Percentiles rank a stretch among this genome's conserved stretches.
phyloP scores from a whole-genome alignment of 2,113 vertebrate species.

The Okapia johnstoni region DNA sequence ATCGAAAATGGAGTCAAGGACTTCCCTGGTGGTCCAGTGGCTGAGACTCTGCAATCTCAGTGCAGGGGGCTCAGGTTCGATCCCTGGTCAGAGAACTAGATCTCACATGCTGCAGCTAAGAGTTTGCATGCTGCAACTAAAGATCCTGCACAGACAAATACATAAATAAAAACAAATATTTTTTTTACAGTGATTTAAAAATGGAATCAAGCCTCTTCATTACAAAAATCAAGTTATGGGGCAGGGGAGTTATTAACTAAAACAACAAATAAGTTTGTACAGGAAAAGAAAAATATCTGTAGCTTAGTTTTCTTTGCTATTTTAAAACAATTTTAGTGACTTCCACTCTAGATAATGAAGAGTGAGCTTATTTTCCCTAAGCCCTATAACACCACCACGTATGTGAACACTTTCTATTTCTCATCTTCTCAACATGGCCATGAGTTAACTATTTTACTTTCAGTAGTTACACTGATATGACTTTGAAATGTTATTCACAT shows the following conservation, averaged over 20 bases:
- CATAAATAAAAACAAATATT: background rate
- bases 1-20: background rate
- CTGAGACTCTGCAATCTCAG: rapidly evolving
- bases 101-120: background rate
- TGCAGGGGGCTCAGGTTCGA: background rate
- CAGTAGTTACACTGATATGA: background rate
- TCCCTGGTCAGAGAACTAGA: background rate
- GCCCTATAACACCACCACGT: too few relatives aligned
- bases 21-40: background rate
- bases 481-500: background rate
- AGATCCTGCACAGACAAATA: background rate
- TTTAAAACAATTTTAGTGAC: background rate
- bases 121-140: background rate
- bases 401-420: background rate
- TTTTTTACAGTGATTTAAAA: background rate
- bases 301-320: background rate
- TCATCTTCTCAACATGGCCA: background rate
- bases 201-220: background rate
- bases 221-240: background rate
- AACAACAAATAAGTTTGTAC: background rate
- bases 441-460: background rate
- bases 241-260: background rate
- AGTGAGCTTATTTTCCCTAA: background rate
- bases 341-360: background rate
- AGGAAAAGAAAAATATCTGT: background rate